Percentiles rank a stretch among this genome's conserved stretches.
Evolutionary conservation across 2,797 vertebrate genomes (phyloP).

Genomic region (Enteromius radiatus): DNA sequence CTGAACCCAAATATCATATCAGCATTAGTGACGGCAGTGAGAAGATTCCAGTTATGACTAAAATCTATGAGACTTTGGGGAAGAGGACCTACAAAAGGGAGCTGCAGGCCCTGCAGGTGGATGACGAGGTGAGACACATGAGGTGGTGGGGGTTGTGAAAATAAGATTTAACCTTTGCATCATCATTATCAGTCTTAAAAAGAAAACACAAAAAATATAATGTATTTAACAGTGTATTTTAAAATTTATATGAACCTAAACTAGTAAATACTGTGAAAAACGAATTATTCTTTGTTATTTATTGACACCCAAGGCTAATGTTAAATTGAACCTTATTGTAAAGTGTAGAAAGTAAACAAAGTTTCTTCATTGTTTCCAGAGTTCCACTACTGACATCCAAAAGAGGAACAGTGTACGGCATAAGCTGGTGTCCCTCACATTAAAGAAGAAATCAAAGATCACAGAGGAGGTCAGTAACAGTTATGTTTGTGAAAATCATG

Average conservation of each 20-base stretch:
- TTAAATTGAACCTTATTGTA: not conserved
- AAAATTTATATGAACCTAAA: not conserved
- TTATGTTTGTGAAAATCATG: not conserved
- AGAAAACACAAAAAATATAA: not conserved
- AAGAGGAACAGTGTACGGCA: constrained; percentile 94
- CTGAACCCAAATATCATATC: constrained; percentile 90
- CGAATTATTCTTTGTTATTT: not conserved
- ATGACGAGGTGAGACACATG: constrained; percentile 87
- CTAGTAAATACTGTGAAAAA: not conserved
- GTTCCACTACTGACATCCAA: constrained; percentile 80
- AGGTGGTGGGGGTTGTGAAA: not conserved
- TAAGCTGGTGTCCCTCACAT: constrained; percentile 95
- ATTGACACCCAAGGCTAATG: not conserved
- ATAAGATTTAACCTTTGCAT: not conserved
- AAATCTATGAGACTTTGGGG: constrained; percentile 97
- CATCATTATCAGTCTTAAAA: not conserved
- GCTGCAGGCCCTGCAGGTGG: constrained; percentile 90
- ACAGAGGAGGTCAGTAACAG: constrained; percentile 89
- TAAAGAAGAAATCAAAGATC: constrained; percentile 98
- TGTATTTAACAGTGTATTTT: not conserved
- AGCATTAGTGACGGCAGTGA: constrained; percentile 91
- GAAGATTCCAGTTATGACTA: constrained; percentile 99
- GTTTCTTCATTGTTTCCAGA: constrained; percentile 69
- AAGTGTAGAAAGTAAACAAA: not conserved
- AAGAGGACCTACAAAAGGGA: constrained; percentile 95